phyloP scores from a whole-genome alignment of 2,113 vertebrate genomes.

The Condylura cristata region DNA sequence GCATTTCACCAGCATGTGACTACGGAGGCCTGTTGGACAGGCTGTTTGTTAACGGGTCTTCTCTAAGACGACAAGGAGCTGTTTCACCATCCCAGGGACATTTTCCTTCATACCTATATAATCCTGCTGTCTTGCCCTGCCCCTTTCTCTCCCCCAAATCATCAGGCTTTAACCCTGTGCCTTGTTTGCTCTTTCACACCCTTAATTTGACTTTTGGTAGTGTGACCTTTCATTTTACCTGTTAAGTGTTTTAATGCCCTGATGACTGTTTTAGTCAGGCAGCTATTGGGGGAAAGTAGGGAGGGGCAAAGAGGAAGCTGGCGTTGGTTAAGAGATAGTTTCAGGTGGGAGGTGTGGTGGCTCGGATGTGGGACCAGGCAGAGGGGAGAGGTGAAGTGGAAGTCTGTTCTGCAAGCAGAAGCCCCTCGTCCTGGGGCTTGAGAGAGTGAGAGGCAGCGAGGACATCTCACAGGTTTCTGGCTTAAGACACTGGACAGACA shows the following conservation, averaged over 20 bases:
- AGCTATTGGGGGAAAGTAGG: not conserved
- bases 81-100: conserved; percentile 8
- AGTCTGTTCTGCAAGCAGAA: not conserved
- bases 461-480: not conserved
- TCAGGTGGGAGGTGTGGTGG: not conserved
- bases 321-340: not conserved
- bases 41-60: not conserved
- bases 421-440: not conserved
- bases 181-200: conserved; percentile 16
- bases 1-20: not conserved
- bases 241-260: not conserved
- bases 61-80: not conserved
- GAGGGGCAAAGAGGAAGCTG: not conserved
- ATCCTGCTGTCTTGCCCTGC: not conserved
- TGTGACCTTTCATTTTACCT: conserved; percentile 15
- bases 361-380: not conserved
- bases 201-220: not conserved
- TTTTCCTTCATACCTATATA: not conserved
- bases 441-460: not conserved
- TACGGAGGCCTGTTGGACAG: not conserved
- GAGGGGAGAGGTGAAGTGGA: not conserved
- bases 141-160: not conserved
- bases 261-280: not conserved
- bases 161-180: not conserved
- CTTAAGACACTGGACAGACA: not conserved